A percentile compares a stretch with the other conserved stretches of the same genome.
These are phyloP conservation scores for Coturnix japonica DNA, from an alignment of 2,113 vertebrate genomes.

Conservation along the genomic window DNA sequence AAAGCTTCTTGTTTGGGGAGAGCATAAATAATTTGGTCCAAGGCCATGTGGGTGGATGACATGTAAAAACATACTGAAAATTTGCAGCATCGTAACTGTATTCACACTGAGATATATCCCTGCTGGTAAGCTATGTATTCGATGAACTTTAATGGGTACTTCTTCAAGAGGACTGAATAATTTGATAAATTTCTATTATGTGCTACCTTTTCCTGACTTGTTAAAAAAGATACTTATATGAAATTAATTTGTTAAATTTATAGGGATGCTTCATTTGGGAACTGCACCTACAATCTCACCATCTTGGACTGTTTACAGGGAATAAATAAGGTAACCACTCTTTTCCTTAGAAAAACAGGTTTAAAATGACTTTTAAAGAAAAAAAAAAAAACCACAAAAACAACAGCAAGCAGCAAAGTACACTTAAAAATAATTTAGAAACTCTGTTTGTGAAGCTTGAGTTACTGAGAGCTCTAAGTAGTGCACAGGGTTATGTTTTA, in stretches of 20 bases:
- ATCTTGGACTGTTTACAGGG: conserved; percentile 97
- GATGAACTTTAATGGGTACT: background rate
- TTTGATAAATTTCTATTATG: background rate
- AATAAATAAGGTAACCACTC: conserved; percentile 89
- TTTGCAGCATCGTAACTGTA: background rate
- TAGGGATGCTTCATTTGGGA: conserved; percentile 97
- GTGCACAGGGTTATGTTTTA: background rate
- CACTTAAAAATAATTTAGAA: background rate
- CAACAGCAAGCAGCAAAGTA: background rate
- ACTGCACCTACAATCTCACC: conserved; percentile 90
- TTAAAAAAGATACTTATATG: conserved; percentile 19
- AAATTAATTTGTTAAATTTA: conserved; percentile 57
- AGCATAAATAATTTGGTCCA: background rate
- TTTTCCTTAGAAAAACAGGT: background rate
- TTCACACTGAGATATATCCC: background rate
- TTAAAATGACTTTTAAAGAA: background rate
- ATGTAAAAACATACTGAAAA: background rate
- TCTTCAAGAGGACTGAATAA: background rate
- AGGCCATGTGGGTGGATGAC: background rate
- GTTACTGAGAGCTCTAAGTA: background rate
- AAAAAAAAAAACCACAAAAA: too few species aligned
- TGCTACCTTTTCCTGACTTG: background rate
- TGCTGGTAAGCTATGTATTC: background rate
- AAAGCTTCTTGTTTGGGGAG: background rate
- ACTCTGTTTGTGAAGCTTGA: background rate